Base-by-base conservation (phyloP, 2,113 vertebrate species). In the Formicarius rufipectus region DNA sequence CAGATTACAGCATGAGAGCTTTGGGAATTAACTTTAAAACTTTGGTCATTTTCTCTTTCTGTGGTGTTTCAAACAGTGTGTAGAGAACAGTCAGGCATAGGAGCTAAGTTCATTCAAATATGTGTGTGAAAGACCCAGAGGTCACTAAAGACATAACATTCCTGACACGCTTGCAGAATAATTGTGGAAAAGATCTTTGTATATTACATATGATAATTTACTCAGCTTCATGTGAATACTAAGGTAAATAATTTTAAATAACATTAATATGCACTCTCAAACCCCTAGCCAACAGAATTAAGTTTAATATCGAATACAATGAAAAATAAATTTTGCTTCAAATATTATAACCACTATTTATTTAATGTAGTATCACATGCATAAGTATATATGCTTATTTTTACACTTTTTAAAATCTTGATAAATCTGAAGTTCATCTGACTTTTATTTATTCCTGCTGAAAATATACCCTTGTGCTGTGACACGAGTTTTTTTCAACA, bases 21-120 rank as follows among this genome's bases (percentile, higher is more conserved):
- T 86, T 22, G 56, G 30, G 23, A 90, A 84, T 71, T 84, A 85
- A 44, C 75, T 93, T 91, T 52, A 95, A 94, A 95, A 88, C 22
- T 71, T 87, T 35, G 74, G 63, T 94, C 55, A n/a, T 35, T 62
- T 69, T 83, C 39, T 78, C 44, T 91, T 83, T 71, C 42, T 53
- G 15, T 63, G 27, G 21, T 73, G 17, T 90, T 84, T 83, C 63
- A 47, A 85, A 80, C 24, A 58, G 31, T 45, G 22, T 66, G 19
- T 93, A 42, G 33, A 90, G 67, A 96, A 62, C 7, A 89, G 27
- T 24, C 25, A 93, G 27, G 24, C 33, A 58, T 3, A 49, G 55
- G 8, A 88, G 11, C 3, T 55, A 82, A 53, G 24, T 30, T 87
- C 30, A 44, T 80, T 75, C 52, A 90, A 78, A 33, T 39, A 63